phyloP scores from a whole-genome alignment of 2,888 invertebrate genomes.

The Megaustenia siamemsis region DNA sequence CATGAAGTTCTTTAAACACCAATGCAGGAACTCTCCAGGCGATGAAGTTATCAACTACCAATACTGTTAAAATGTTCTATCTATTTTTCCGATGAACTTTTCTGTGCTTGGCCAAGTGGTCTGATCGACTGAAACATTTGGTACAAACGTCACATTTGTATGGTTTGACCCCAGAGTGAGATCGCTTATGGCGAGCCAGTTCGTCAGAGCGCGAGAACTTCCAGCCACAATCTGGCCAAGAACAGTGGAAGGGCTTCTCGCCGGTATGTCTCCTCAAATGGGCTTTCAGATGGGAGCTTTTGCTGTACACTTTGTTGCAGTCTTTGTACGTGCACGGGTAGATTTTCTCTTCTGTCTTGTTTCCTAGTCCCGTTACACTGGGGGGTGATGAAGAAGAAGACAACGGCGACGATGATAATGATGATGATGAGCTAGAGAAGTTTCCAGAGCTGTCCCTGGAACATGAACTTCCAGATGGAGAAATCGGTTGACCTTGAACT shows the following conservation, averaged over 20 bases:
- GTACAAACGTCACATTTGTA: slow-evolving; percentile 93
- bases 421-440: not conserved
- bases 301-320: slow-evolving; percentile 97
- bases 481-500: not conserved
- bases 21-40: no score
- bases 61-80: slow-evolving; percentile 12
- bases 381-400: slow-evolving; percentile 48
- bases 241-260: slow-evolving; percentile 83
- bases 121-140: slow-evolving; percentile 94
- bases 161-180: slow-evolving; percentile 96
- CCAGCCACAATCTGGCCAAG: slow-evolving; percentile 91
- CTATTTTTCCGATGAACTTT: slow-evolving; percentile 82
- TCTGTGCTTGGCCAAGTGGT: slow-evolving; percentile 94
- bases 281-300: slow-evolving; percentile 97
- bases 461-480: not conserved
- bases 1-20: no score
- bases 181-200: slow-evolving; percentile 92
- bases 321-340: slow-evolving; percentile 82
- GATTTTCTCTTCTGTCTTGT: slow-evolving; percentile 82
- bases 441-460: not conserved
- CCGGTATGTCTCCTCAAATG: slow-evolving; percentile 96
- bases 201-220: slow-evolving; percentile 96
- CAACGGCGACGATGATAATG: not conserved
- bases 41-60: no score
- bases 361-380: slow-evolving; percentile 57